Evolutionary conservation across 92 coral and sea anemone species (phyloP).

Genomic region (Isaurus tuberculatus): DNA sequence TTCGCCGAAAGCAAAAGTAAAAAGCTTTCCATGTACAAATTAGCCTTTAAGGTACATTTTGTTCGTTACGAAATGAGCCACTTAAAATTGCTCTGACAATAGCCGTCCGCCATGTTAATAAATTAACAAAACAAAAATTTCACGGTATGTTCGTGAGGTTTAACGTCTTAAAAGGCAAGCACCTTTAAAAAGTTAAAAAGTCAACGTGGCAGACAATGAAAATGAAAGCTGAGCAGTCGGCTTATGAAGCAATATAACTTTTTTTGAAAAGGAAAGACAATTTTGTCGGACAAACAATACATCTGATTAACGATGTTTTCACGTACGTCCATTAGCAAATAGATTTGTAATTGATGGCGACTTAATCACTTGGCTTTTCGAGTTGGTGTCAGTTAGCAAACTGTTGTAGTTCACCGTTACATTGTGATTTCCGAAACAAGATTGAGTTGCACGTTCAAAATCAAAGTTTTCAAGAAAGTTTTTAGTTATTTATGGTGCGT

Average conservation of each 20-base stretch:
- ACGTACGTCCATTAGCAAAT: constrained; percentile 21
- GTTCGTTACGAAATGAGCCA: too few relatives aligned
- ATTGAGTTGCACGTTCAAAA: background rate
- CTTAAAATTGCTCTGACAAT: too few relatives aligned
- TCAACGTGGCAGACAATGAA: background rate
- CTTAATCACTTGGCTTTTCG: background rate
- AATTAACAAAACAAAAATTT: too few relatives aligned
- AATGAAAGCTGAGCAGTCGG: background rate
- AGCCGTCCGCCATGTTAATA: too few relatives aligned
- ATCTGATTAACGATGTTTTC: background rate
- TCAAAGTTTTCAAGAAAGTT: background rate
- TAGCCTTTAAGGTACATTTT: too few relatives aligned
- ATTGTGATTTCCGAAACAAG: background rate
- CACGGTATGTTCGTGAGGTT: too few relatives aligned
- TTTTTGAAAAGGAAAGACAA: background rate
- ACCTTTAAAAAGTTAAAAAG: too few relatives aligned
- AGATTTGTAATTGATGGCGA: background rate
- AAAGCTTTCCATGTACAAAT: too few relatives aligned
- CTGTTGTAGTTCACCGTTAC: background rate
- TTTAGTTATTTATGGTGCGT: background rate
- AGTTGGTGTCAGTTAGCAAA: background rate
- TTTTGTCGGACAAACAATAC: background rate
- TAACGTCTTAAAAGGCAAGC: too few relatives aligned
- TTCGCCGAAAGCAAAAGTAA: too few relatives aligned
- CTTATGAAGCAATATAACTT: background rate